Evolutionary conservation across 2,797 vertebrate species (phyloP).

Genomic region (Rhodeus uyekii): DNA sequence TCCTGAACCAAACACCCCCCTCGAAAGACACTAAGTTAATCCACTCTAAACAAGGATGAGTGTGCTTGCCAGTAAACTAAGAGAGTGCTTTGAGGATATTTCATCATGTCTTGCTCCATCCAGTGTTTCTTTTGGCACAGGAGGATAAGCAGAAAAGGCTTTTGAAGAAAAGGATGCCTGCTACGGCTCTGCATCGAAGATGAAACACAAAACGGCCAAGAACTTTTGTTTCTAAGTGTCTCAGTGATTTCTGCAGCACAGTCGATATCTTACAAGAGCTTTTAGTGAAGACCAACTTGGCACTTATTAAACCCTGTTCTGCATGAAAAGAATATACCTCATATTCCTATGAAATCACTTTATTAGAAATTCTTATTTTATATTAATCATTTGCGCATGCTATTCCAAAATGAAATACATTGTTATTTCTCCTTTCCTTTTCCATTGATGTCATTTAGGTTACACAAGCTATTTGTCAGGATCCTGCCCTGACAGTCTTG

Average conservation of each 20-base stretch:
- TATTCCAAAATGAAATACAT: background rate
- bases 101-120: constrained; percentile 46
- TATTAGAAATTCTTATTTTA: background rate
- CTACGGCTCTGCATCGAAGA: constrained; percentile 26
- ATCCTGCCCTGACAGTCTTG: too few species aligned
- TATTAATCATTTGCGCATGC: background rate
- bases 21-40: constrained; percentile 48
- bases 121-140: constrained; percentile 44
- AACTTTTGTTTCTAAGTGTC: constrained; percentile 30
- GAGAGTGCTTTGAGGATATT: constrained; percentile 48
- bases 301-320: background rate
- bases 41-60: constrained; percentile 49
- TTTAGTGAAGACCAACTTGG: constrained; percentile 8
- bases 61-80: constrained; percentile 48
- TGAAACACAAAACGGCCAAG: constrained; percentile 22
- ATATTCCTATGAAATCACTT: background rate
- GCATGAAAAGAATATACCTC: background rate
- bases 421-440: background rate
- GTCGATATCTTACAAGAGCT: background rate
- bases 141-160: constrained; percentile 17
- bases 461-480: too few species aligned
- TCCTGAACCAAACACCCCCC: constrained; percentile 42
- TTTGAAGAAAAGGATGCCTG: constrained; percentile 37
- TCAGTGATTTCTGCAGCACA: background rate
- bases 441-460: background rate